Evolutionary conservation across 2,113 vertebrate species (phyloP).

Genomic region (Microcebus murinus): DNA sequence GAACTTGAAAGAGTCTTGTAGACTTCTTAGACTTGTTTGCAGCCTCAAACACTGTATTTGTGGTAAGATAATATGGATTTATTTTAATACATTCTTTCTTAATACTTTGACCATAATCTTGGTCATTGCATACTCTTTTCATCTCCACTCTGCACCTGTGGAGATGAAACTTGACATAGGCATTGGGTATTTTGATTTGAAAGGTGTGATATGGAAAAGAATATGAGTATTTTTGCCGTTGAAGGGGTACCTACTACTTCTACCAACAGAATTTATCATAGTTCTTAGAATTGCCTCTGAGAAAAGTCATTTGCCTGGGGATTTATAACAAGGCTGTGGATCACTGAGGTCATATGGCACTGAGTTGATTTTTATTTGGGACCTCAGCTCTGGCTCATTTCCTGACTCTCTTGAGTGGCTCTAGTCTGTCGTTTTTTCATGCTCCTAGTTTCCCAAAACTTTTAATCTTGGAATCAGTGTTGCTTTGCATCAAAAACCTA

Average conservation of each 20-base stretch:
- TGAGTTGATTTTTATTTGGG: slow-evolving; percentile 59
- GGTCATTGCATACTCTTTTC: neutral
- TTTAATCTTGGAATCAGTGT: slow-evolving; percentile 55
- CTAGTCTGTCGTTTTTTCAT: slow-evolving; percentile 23
- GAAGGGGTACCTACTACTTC: neutral
- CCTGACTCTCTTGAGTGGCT: slow-evolving; percentile 40
- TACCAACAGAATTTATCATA: slow-evolving; percentile 3
- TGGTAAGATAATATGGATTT: neutral
- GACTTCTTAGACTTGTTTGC: neutral
- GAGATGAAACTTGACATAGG: neutral
- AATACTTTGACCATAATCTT: neutral
- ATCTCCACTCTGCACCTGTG: neutral
- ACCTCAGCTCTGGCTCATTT: slow-evolving; percentile 63
- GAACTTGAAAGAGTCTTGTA: neutral
- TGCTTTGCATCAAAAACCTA: slow-evolving; percentile 72
- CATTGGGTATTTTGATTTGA: neutral
- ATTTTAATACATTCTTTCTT: neutral
- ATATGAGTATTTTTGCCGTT: slow-evolving; percentile 1
- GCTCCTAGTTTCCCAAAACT: slow-evolving; percentile 56
- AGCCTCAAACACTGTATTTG: neutral
- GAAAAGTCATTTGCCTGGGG: slow-evolving; percentile 9
- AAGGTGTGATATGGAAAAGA: neutral
- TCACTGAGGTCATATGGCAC: slow-evolving; percentile 46
- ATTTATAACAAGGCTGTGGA: neutral
- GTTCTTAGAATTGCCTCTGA: neutral